A percentile compares a stretch with the other conserved stretches of the same genome.
Evolutionary conservation across 2,113 vertebrate genomes (phyloP).

Genomic region (Speoplatyrhinus poulsoni): DNA sequence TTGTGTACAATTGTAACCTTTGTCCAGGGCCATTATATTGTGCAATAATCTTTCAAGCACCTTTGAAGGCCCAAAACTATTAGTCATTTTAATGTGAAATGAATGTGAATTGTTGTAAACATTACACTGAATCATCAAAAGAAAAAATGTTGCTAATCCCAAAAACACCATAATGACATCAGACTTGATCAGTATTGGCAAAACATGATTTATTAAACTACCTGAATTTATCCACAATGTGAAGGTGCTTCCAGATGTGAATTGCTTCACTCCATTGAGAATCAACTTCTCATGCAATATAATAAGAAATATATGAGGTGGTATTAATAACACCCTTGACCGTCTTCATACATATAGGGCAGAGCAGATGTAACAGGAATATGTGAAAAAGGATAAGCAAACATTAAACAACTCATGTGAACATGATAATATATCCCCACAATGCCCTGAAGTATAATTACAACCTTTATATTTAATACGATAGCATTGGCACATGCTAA

Average conservation of each 20-base stretch:
- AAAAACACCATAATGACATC: too few species aligned
- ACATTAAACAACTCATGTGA: not conserved
- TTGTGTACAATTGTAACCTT: too few species aligned
- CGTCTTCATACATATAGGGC: not conserved
- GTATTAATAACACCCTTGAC: not conserved
- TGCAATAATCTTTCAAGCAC: too few species aligned
- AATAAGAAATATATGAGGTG: slow-evolving; percentile 5
- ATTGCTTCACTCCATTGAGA: not conserved
- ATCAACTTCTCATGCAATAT: not conserved
- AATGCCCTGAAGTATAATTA: not conserved
- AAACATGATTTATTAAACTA: too few species aligned
- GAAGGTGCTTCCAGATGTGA: not conserved
- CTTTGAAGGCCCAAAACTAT: not conserved
- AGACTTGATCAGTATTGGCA: too few species aligned
- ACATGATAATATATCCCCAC: slow-evolving; percentile 2
- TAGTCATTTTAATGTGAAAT: not conserved
- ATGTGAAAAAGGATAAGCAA: not conserved
- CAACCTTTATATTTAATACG: not conserved
- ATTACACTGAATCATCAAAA: too few species aligned
- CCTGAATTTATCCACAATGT: not conserved
- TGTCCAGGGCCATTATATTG: too few species aligned
- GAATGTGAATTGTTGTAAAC: not conserved
- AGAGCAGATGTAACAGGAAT: not conserved
- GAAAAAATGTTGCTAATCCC: too few species aligned
- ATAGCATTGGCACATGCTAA: slow-evolving; percentile 12